Evolutionary conservation across 2,113 vertebrate species (phyloP).

Genomic region (Brachirus orientalis): DNA sequence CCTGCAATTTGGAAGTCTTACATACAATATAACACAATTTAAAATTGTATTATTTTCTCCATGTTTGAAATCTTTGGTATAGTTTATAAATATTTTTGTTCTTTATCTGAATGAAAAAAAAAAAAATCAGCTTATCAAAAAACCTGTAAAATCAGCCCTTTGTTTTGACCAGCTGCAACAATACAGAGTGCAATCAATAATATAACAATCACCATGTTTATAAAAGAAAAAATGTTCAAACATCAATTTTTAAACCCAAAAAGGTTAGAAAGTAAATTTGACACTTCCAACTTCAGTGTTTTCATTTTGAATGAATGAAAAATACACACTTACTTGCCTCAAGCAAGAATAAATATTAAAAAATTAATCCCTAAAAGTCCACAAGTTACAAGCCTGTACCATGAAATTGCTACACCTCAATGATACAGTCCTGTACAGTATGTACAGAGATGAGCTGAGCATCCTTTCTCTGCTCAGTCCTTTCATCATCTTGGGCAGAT

Average conservation of each 20-base stretch:
- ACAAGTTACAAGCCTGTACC: slow-evolving; percentile 5
- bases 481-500: slow-evolving; percentile 82
- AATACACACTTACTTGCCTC: slow-evolving; percentile 26
- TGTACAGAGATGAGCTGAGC: neutral
- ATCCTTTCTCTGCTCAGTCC: neutral
- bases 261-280: slow-evolving; percentile 13
- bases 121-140: no score
- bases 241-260: slow-evolving; percentile 11
- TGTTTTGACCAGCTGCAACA: slow-evolving; percentile 14
- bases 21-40: slow-evolving; percentile 3
- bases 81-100: neutral
- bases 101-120: neutral
- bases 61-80: slow-evolving; percentile 9
- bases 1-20: neutral
- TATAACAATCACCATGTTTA: slow-evolving; percentile 12
- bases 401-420: slow-evolving; percentile 4
- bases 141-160: slow-evolving; percentile 36
- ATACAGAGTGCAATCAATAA: slow-evolving; percentile 8
- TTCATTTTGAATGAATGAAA: slow-evolving; percentile 38
- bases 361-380: slow-evolving; percentile 18
- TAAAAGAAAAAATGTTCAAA: slow-evolving; percentile 15
- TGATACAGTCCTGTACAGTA: slow-evolving; percentile 25
- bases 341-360: neutral
- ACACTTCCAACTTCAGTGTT: slow-evolving; percentile 26
- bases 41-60: neutral